These are phyloP conservation scores for Ceratina japonica DNA, from an alignment of 1,140 invertebrate species.

Conservation along the genomic window DNA sequence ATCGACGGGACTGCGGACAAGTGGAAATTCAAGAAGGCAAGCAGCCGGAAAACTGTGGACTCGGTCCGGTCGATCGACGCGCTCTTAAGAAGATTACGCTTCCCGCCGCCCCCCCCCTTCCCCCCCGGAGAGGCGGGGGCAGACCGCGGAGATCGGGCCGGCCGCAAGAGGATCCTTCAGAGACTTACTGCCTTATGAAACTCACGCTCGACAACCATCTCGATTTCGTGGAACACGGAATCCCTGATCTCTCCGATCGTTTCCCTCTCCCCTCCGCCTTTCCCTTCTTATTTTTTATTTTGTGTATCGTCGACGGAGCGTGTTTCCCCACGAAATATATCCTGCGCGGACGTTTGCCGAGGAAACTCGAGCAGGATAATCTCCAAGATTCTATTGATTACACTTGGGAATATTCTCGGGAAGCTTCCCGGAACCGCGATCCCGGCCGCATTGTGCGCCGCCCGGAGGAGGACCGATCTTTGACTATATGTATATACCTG, in stretches of 20 bases:
- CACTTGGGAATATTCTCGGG: not conserved
- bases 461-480: too few relatives aligned
- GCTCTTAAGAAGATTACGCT: conserved; percentile 66
- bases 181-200: conserved; percentile 41
- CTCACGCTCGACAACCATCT: conserved; percentile 16
- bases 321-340: not conserved
- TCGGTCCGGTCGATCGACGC: conserved; percentile 59
- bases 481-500: too few relatives aligned
- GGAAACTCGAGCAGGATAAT: not conserved
- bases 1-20: conserved; percentile 49
- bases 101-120: too few relatives aligned
- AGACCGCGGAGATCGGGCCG: not conserved
- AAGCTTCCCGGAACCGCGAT: not conserved
- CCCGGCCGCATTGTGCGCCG: not conserved
- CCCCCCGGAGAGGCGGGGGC: not conserved
- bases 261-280: not conserved
- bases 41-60: conserved; percentile 62
- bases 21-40: conserved; percentile 65
- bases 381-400: not conserved
- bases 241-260: not conserved
- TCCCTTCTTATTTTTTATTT: too few relatives aligned
- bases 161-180: conserved; percentile 34
- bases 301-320: not conserved
- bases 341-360: not conserved
- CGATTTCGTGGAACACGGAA: not conserved